Base-by-base conservation (phyloP, 2,888 invertebrate species). In the Thereva nobilitata region DNA sequence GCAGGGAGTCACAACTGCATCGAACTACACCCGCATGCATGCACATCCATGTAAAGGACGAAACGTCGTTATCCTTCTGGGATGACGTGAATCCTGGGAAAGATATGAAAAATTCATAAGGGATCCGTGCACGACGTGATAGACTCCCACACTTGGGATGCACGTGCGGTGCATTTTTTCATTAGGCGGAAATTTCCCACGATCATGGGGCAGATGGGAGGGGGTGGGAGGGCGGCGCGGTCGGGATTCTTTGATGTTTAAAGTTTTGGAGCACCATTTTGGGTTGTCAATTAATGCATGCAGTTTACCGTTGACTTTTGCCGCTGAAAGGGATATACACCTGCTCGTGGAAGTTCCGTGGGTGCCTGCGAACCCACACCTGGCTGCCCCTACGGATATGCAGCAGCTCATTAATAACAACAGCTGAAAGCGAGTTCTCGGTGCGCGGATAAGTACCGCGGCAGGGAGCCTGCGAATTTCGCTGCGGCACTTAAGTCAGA, bases 61-160 rank as follows among this genome's bases (percentile, higher is more conserved):
- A 64, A 64, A 40, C 44, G 54, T 41, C 61, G 61, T 61, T 50
- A 61, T 61, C 49, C 53, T 53, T 12, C 41, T 37, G 10, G 4
- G 23, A n/a, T 38, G 38, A 38, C n/a, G 42, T 44, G 37, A 44
- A 35, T 12, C 6, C 9, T 53, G 41, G 38, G 53, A 37, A 42
- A 64, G 23, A 37, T 9, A 64, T 64, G 55, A 64, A 64, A 64
- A 55, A 54, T 64, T 64, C 64, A 64, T 64, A 54, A 64, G 47
- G 55, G 63, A 40, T 12, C 23, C 54, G 8, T 12, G 12, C 42
- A 41, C 64, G 12, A 52, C 42, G 64, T 41, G 54, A 45, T 12
- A 45, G 12, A 8, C 35, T 44, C 37, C 37, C 34, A 12, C 12
- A n/a, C 45, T 35, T 8, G 3, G 37, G 38, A 42, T 44, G n/a